Evolutionary conservation across 2,113 vertebrate species (phyloP).

Genomic region (Clarias macrocephalus): DNA sequence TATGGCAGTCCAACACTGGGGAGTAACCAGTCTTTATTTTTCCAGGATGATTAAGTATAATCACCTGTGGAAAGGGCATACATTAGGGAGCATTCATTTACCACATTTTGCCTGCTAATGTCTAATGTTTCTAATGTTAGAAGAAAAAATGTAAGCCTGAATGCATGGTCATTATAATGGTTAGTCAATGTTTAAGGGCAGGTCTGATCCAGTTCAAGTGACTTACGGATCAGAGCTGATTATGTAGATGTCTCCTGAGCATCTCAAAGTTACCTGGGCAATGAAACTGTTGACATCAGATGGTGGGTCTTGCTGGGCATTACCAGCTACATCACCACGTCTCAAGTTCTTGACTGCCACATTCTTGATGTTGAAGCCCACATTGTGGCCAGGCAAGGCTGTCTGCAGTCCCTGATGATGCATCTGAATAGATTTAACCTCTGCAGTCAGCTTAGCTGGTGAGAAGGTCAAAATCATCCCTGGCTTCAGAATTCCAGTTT

Average conservation of each 20-base stretch:
- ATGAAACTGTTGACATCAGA: conserved; percentile 71
- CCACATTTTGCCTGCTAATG: neutral
- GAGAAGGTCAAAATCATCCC: conserved; percentile 77
- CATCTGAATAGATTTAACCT: conserved; percentile 76
- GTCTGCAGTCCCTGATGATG: conserved; percentile 70
- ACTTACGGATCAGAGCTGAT: neutral
- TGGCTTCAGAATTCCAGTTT: conserved; percentile 74
- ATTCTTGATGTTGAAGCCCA: conserved; percentile 77
- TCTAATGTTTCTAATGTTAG: neutral
- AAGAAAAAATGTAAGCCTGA: neutral
- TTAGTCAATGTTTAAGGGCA: neutral
- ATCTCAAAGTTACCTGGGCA: conserved; percentile 65
- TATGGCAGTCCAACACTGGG: conserved; percentile 81
- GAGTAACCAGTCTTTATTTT: conserved; percentile 75
- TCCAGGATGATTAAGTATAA: conserved; percentile 81
- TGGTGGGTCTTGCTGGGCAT: conserved; percentile 77
- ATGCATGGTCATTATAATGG: too few species aligned
- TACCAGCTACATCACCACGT: conserved; percentile 69
- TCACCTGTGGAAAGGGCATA: conserved; percentile 61
- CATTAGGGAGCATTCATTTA: neutral
- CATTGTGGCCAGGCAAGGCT: conserved; percentile 72
- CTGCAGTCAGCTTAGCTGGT: conserved; percentile 68
- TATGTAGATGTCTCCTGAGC: too few species aligned
- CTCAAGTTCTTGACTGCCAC: conserved; percentile 73
- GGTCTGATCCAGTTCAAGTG: neutral